Evolutionary conservation across 2,797 vertebrate genomes (phyloP), one percentile per base, ranked within the genome.

Genomic region (Linurgus olivaceus): DNA sequence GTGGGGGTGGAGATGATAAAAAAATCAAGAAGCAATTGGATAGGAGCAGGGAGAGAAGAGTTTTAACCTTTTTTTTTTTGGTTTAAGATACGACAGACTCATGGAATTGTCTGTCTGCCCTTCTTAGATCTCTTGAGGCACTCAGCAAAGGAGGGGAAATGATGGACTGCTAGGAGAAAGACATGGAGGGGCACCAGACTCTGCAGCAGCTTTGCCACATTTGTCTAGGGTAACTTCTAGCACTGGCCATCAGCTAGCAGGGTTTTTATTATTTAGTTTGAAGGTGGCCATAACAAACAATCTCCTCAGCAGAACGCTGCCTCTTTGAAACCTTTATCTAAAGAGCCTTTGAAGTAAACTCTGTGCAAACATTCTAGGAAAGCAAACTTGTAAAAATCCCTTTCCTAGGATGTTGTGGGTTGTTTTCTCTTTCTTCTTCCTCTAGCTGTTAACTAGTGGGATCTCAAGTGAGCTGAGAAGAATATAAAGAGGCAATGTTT

Each of bases 341-440:
- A 11, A 0, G 0, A 13, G 11, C 29, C 24, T 74, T 83, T 47
- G 24, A 44, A 51, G 12, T 50, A 65, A 54, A 65, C 50, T 63
- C 17, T 74, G 19, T 37, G 28, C 38, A 88, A 74, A 57, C 11
- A 61, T 24, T 40, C 3, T 11, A 44, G 9, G 8, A 31, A 57
- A 73, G 17, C 17, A 33, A 55, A 37, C 21, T 18, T 37, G 9
- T 42, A 55, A 81, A 38, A 75, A 38, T 35, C 6, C 8, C 11
- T 48, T 88, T 78, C 4, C 18, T 42, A 25, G 15, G 37, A 72
- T 16, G 11, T 17, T 63, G 11, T 6, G 6, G 1, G 2, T 48
- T 61, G 3, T 23, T 28, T 15, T 18, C 6, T 4, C 0, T 8
- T 5, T 5, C 5, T 3, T 24, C 11, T 13, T 14, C 1, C 1